Base-by-base conservation (phyloP, 2,888 invertebrate genomes). In the Harpalus rufipes region DNA sequence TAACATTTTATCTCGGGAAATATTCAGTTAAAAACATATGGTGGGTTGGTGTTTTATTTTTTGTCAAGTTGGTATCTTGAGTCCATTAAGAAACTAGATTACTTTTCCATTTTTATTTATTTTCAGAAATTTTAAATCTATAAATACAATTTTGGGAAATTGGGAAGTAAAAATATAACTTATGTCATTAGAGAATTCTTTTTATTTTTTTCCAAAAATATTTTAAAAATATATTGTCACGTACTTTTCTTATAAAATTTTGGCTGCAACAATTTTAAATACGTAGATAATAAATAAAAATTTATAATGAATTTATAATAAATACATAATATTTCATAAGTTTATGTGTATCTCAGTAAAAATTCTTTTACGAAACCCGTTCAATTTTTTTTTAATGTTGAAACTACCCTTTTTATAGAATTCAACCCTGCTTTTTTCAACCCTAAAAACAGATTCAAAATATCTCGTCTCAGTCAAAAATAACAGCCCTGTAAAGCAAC, bases 11-110 rank as follows among this genome's bases (percentile, higher is more conserved):
- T 85, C 85, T 85, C 18, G 78, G 63, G 84, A 84, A 84, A 84
- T 85, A 85, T 85, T 85, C 85, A 21, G 85, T 85, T 79, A 80
- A 80, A 85, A 85, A 85, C 85, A 85, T 76, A 80, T 85, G 85
- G 79, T 85, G 58, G 59, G 44, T 12, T 84, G 84, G 63, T 41
- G 63, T 84, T 84, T 85, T 85, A 68, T 85, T 85, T 85, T 85
- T 79, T 85, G 80, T 39, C 32, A 80, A 85, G 79, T 85, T 85
- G 85, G 85, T 85, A 85, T 85, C 85, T 85, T 65, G 68, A 79
- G 80, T 85, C 85, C 85, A 85, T 85, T 85, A 85, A 85, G 79
- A 85, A 79, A 79, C 85, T 72, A 85, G 85, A 85, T 85, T 85
- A 85, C 80, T 85, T 79, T 25, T 12, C 74, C 44, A 51, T 51